A percentile compares a stretch with the other conserved stretches of the same genome.
phyloP scores from a whole-genome alignment of 2,888 invertebrate species.

The Spilarctia lutea region DNA sequence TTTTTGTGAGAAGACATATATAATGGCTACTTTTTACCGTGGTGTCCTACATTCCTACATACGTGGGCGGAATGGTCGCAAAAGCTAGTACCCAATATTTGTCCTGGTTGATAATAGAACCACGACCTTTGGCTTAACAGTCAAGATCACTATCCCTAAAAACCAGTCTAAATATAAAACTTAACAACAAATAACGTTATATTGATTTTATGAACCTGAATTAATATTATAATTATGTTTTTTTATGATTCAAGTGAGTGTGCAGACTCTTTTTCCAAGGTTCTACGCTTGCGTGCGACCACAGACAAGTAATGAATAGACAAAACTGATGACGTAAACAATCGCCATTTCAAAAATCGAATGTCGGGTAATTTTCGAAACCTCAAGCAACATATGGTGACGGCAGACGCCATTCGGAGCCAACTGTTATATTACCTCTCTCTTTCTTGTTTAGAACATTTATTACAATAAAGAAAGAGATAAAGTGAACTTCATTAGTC shows the following conservation, averaged over 20 bases:
- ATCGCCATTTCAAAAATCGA: constrained; percentile 73
- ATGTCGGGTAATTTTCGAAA: constrained; percentile 81
- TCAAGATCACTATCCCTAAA: too few relatives aligned
- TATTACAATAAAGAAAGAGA: constrained; percentile 61
- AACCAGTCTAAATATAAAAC: neutral
- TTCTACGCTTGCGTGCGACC: constrained; percentile 53
- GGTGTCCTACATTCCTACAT: too few relatives aligned
- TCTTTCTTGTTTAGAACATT: constrained; percentile 51
- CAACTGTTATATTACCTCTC: constrained; percentile 78
- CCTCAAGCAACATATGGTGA: constrained; percentile 84
- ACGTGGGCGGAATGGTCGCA: too few relatives aligned
- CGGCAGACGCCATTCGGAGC: constrained; percentile 82
- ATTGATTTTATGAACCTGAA: too few relatives aligned
- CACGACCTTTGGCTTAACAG: neutral
- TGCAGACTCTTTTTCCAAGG: neutral
- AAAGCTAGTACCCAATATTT: too few relatives aligned
- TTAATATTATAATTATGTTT: neutral
- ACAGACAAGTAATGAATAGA: constrained; percentile 72
- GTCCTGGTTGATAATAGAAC: too few relatives aligned
- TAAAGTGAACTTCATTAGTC: constrained; percentile 76
- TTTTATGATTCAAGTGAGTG: neutral
- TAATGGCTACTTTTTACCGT: too few relatives aligned
- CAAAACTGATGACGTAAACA: constrained; percentile 64
- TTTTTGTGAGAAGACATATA: too few relatives aligned
- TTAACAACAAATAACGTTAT: too few relatives aligned